These are phyloP conservation scores for Galeopterus variegatus DNA, from an alignment of 2,113 vertebrate genomes.

Conservation along the genomic window DNA sequence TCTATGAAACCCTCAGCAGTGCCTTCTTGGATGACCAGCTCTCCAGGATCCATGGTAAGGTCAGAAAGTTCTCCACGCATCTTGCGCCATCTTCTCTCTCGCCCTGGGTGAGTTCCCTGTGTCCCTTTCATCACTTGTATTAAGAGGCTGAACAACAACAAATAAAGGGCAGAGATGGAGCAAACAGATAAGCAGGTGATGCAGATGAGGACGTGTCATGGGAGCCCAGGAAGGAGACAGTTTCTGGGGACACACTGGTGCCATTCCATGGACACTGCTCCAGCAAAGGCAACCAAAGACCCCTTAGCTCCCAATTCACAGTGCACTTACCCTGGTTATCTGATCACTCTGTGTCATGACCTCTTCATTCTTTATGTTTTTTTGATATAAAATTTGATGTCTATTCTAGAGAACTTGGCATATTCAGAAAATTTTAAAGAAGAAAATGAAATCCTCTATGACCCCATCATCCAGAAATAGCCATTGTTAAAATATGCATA, in stretches of 20 bases:
- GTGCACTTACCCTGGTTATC: background rate
- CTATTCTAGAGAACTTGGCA: background rate
- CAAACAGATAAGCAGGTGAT: background rate
- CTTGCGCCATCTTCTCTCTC: background rate
- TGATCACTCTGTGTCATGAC: no score
- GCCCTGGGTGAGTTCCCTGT: background rate
- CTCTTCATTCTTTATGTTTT: background rate
- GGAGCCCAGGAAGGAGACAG: background rate
- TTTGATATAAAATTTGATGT: background rate
- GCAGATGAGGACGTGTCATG: background rate
- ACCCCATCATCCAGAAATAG: background rate
- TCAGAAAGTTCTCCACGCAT: background rate
- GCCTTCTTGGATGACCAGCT: background rate
- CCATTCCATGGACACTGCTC: background rate
- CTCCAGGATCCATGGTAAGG: background rate
- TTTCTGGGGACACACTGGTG: background rate
- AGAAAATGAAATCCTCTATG: background rate
- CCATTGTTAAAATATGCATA: background rate
- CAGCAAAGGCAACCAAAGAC: background rate
- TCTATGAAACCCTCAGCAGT: background rate
- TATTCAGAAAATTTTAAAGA: background rate
- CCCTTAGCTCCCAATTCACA: background rate
- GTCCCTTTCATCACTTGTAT: background rate
- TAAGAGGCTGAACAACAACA: background rate
- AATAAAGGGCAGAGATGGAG: background rate